A percentile compares a stretch with the other conserved stretches of the same genome.
These are phyloP conservation scores for Oryzias dopingdopingensis DNA, from an alignment of 2,797 vertebrate species.

Conservation along the genomic window DNA sequence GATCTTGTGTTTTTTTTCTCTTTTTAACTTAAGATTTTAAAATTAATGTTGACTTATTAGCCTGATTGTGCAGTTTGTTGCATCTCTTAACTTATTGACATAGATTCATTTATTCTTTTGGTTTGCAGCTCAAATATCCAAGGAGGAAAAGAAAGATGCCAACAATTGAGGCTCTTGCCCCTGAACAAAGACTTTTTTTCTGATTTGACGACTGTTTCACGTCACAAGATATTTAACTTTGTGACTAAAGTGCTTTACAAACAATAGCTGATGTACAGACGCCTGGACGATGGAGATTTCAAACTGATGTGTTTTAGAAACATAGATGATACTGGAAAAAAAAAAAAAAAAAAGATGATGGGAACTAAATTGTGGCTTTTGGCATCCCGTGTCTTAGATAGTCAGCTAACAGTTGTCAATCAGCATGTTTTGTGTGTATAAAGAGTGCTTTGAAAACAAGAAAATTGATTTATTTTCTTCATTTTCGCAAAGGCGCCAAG, in stretches of 20 bases:
- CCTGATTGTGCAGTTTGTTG: no score
- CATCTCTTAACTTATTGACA: no score
- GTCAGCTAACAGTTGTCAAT: no score
- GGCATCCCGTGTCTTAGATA: no score
- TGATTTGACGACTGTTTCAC: constrained; percentile 20
- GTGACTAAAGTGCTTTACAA: constrained; percentile 1
- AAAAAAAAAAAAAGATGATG: no score
- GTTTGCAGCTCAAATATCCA: constrained; percentile 74
- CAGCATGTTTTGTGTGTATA: constrained; percentile 31
- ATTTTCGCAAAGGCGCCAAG: background rate
- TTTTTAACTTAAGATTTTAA: background rate
- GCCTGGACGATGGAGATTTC: no score
- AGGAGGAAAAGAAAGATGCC: constrained; percentile 73
- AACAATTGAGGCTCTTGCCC: constrained; percentile 45
- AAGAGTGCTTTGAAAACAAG: constrained; percentile 20
- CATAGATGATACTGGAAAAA: no score
- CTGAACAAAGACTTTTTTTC: constrained; percentile 4
- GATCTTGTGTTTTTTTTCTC: background rate
- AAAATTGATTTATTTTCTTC: constrained; percentile 6
- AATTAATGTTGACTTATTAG: no score
- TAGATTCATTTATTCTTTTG: background rate
- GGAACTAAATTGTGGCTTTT: no score
- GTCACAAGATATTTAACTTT: constrained; percentile 13
- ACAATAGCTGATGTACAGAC: background rate
- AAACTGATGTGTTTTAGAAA: no score